Base-by-base conservation (phyloP, 2,797 vertebrate species). In the Todus mexicanus region DNA sequence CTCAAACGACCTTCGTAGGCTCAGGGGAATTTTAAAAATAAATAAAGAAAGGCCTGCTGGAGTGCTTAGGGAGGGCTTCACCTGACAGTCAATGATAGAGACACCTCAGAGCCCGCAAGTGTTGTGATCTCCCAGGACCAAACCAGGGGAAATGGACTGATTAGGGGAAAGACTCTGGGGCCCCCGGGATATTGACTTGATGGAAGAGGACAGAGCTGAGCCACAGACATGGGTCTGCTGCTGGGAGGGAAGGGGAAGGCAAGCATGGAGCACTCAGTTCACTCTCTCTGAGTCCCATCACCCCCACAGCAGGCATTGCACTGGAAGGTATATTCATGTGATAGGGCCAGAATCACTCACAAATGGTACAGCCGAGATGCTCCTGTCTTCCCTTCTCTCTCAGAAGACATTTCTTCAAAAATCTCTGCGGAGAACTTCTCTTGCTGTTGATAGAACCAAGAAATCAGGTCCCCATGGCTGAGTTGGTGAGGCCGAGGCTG, bases 11-110 rank as follows among this genome's bases (percentile, higher is more conserved):
- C 97, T 96, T 96, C 42, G 37, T 64, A 89, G 95, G 92, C 97
- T 95, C 95, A 95, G 94, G 96, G 96, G 95, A 96, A 93, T 95
- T 93, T 95, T 60, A 92, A 93, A 95, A 96, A 94, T 92, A 95
- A 96, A 94, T 91, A 95, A 95, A 91, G 96, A 96, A 97, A 97
- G 96, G 92, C 87, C 96, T 89, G 80, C 71, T 81, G 89, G 68
- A 89, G 87, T 95, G 97, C 68, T 95, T 53, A 87, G 95, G 93
- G 95, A 97, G 92, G 78, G 59, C 48, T 94, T 91, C 59, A 91
- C 80, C 96, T 97, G 96, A 97, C 96, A 97, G 96, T 76, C 96
- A 89, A 48, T 96, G 97, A 98, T 97, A 97, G 95, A 98, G 97
- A 96, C 74, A 87, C 93, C 90, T 82, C 94, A 47, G 59, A 77